Conservation (phyloP, 2,113 vertebrate species). For the Burhinus bistriatus region DNA sequence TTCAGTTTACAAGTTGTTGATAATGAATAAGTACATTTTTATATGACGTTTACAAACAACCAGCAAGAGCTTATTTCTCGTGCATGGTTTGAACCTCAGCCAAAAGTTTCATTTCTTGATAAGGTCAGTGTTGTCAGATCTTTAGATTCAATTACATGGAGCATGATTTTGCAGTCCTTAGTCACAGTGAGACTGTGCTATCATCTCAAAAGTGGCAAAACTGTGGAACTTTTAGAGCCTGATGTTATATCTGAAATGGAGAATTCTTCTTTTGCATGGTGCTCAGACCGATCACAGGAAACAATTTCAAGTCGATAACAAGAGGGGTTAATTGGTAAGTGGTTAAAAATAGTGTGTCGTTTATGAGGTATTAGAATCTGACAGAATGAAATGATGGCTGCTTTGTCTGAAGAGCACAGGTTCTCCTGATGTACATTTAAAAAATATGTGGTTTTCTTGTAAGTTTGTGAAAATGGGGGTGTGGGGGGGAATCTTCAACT, state of each 20-base stretch:
- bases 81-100: slow-evolving; percentile 28
- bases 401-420: not conserved
- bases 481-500: not conserved
- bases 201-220: slow-evolving; percentile 8
- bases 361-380: not conserved
- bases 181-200: not conserved
- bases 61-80: slow-evolving; percentile 12
- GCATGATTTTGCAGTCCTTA: slow-evolving; percentile 32
- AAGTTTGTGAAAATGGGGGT: not conserved
- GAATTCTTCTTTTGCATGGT: not conserved
- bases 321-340: not conserved
- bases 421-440: not conserved
- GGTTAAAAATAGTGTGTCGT: not conserved
- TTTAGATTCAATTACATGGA: slow-evolving; percentile 49
- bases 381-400: not conserved
- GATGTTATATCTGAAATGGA: not conserved
- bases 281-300: not conserved
- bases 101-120: slow-evolving; percentile 56
- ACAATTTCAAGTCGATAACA: not conserved
- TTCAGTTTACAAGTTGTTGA: slow-evolving; percentile 49
- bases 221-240: not conserved
- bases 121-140: slow-evolving; percentile 55
- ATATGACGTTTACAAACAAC: slow-evolving; percentile 55
- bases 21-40: slow-evolving; percentile 60
- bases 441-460: not conserved